Evolutionary conservation across 2,797 vertebrate species (phyloP), one percentile per base, ranked within the genome.

Genomic region (Carduelis carduelis): DNA sequence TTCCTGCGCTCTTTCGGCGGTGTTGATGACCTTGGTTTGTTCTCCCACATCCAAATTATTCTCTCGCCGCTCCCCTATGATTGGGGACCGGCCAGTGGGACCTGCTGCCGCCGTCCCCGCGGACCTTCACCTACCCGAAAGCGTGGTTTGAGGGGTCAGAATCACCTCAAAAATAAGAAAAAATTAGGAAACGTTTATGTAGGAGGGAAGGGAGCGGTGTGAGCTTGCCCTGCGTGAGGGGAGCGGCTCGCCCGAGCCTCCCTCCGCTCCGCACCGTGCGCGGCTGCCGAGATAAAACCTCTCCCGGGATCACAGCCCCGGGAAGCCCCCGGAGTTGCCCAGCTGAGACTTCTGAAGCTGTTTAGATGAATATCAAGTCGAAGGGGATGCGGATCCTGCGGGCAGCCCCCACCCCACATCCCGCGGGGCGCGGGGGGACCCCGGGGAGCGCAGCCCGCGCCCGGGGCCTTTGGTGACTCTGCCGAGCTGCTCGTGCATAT

Each of bases 1-100:
- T 98, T 98, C 98, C 96, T 97, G 86, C 84, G 93, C 96, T 96
- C 97, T 97, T 97, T 97, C 96, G 95, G 96, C 96, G 97, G 96
- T 69, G 98, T 97, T 97, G 94, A 95, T 99, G 99, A 99, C 99
- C 99, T 99, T 99, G 98, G 98, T 97, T 98, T 98, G 97, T 97
- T 97, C 97, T 97, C 98, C 97, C 85, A 28, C 92, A 79, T 76
- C 95, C 97, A 97, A 98, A 98, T 98, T 96, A 98, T 97, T 97
- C 98, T 97, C 98, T 96, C 96, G 98, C 98, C 98, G 95, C 97
- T 98, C 98, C 98, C 95, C 95, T 96, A 97, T 95, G 96, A 63
- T 90, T 76, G 91, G 87, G 97, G 49, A 70, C 32, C 4, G 47
- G 47, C 28, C 26, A 3, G 7, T 1, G 55, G 76, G 68, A 85